These are phyloP conservation scores for Platichthys stellatus DNA, from an alignment of 2,113 vertebrate genomes.

Conservation along the genomic window DNA sequence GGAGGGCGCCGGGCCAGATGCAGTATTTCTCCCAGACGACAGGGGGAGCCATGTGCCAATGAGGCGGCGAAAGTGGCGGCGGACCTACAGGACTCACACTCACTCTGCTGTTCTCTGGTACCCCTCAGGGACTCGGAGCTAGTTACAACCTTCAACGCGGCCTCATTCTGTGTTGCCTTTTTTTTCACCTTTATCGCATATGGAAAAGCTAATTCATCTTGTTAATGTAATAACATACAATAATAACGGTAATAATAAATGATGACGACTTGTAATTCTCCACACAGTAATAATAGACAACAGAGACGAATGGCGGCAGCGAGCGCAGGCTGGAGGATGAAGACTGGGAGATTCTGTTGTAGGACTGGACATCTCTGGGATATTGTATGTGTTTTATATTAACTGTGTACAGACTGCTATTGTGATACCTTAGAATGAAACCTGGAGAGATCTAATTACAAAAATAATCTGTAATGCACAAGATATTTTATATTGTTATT, in stretches of 20 bases:
- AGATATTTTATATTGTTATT: slow-evolving; percentile 79
- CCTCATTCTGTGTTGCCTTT: slow-evolving; percentile 81
- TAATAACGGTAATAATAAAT: slow-evolving; percentile 70
- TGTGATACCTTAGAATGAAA: slow-evolving; percentile 75
- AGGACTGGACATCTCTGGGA: slow-evolving; percentile 76
- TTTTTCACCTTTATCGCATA: slow-evolving; percentile 70
- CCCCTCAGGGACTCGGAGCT: slow-evolving; percentile 75
- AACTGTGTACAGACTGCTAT: slow-evolving; percentile 76
- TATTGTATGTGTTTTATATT: slow-evolving; percentile 76
- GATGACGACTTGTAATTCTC: slow-evolving; percentile 67
- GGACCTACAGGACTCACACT: slow-evolving; percentile 63
- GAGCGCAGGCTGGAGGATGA: slow-evolving; percentile 44
- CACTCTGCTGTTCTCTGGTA: slow-evolving; percentile 70
- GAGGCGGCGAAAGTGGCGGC: slow-evolving; percentile 63
- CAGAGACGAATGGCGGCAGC: slow-evolving; percentile 40
- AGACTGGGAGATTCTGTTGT: slow-evolving; percentile 67
- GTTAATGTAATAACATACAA: slow-evolving; percentile 73
- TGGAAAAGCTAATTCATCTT: slow-evolving; percentile 76
- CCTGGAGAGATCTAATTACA: slow-evolving; percentile 69
- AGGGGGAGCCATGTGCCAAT: slow-evolving; percentile 81
- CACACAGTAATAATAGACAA: slow-evolving; percentile 76
- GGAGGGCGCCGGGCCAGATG: slow-evolving; percentile 63
- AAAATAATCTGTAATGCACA: slow-evolving; percentile 80
- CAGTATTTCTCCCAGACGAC: slow-evolving; percentile 77
- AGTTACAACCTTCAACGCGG: slow-evolving; percentile 74